These are phyloP conservation scores for Trichomalopsis sarcophagae DNA, from an alignment of 1,140 invertebrate genomes.

Conservation along the genomic window DNA sequence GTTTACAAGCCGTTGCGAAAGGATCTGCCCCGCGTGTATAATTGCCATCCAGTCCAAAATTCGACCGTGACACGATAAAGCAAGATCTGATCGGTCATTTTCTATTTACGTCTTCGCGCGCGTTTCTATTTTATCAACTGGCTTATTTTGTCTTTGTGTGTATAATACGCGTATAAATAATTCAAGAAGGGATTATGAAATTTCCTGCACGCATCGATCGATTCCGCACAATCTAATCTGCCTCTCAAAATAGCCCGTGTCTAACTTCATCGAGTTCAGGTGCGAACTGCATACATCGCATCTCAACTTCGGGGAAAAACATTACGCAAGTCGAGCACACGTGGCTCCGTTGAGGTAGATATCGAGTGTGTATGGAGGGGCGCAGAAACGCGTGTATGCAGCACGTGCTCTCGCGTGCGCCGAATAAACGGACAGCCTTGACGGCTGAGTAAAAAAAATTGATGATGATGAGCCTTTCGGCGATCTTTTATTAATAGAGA, in stretches of 20 bases:
- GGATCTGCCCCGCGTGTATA: background rate
- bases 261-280: too few relatives aligned
- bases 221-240: too few relatives aligned
- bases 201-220: background rate
- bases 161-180: background rate
- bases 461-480: too few relatives aligned
- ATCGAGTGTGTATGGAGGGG: background rate
- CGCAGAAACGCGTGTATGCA: too few relatives aligned
- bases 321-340: background rate
- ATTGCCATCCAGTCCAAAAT: conserved; percentile 7
- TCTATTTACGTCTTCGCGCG: background rate
- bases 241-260: too few relatives aligned
- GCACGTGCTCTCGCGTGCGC: background rate
- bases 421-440: background rate
- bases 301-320: too few relatives aligned
- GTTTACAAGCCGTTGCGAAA: conserved; percentile 27
- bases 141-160: too few relatives aligned
- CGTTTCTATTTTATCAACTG: background rate
- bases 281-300: too few relatives aligned
- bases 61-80: background rate
- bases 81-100: background rate
- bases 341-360: background rate
- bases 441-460: background rate
- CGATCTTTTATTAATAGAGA: background rate
- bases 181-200: background rate